phyloP scores from a whole-genome alignment of 2,888 invertebrate species.

The Tyria jacobaeae region DNA sequence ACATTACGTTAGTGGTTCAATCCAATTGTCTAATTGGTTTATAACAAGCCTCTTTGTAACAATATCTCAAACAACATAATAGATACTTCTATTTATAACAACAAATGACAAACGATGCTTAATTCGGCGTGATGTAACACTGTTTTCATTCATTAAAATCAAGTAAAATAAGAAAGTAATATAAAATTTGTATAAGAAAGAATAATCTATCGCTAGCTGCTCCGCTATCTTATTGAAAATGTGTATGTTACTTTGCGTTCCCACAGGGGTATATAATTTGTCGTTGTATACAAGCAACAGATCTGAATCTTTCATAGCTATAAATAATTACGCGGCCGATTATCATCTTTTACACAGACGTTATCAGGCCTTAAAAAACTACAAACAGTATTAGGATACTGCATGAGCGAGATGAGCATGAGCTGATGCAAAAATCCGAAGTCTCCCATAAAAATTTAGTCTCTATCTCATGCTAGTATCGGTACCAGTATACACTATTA shows the following conservation, averaged over 20 bases:
- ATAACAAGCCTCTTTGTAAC: background rate
- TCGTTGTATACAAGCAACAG: background rate
- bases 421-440: too few relatives aligned
- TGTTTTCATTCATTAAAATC: constrained; percentile 15
- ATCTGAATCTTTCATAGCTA: background rate
- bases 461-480: too few relatives aligned
- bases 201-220: background rate
- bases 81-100: constrained; percentile 12
- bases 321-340: background rate
- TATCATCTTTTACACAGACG: background rate
- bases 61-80: constrained; percentile 5
- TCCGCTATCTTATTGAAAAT: background rate
- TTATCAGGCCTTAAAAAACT: background rate
- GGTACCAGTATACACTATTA: too few relatives aligned
- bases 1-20: background rate
- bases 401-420: too few relatives aligned
- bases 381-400: too few relatives aligned
- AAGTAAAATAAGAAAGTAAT: constrained; percentile 17
- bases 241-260: background rate
- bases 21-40: background rate
- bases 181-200: background rate
- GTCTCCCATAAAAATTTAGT: too few relatives aligned
- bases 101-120: constrained; percentile 13
- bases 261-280: background rate
- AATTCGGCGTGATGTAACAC: constrained; percentile 9